Percentiles rank a stretch among this genome's conserved stretches.
Conservation (phyloP, 2,888 invertebrate genomes). For the Acrocera orbiculus region DNA sequence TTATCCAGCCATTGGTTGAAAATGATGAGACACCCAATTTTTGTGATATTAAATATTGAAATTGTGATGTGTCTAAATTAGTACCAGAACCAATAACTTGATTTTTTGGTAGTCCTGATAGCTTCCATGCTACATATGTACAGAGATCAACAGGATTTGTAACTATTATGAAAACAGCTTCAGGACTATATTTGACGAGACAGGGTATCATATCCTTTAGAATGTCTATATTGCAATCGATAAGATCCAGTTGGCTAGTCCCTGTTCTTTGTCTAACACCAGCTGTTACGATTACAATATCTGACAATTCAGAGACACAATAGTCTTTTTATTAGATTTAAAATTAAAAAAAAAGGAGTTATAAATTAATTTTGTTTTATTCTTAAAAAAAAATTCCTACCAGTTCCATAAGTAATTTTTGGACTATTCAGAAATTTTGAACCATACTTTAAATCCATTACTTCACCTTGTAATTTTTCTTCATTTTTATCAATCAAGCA, state of each 20-base stretch:
- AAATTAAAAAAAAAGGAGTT: neutral
- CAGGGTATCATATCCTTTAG: slow-evolving; percentile 69
- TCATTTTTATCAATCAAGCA: slow-evolving; percentile 65
- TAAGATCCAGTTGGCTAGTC: slow-evolving; percentile 69
- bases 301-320: too few species aligned
- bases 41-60: slow-evolving; percentile 74
- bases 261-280: slow-evolving; percentile 82
- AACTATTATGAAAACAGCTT: slow-evolving; percentile 69
- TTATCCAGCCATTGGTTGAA: slow-evolving; percentile 82
- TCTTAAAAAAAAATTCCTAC: slow-evolving; percentile 26
- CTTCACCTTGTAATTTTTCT: slow-evolving; percentile 73
- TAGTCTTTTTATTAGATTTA: neutral
- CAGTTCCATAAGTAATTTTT: slow-evolving; percentile 54
- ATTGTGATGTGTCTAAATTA: slow-evolving; percentile 80
- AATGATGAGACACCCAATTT: slow-evolving; percentile 62
- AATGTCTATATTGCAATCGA: slow-evolving; percentile 80
- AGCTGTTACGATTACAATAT: slow-evolving; percentile 70
- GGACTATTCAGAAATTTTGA: slow-evolving; percentile 66
- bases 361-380: too few species aligned
- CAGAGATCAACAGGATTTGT: slow-evolving; percentile 87
- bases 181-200: slow-evolving; percentile 52
- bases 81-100: slow-evolving; percentile 85
- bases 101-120: slow-evolving; percentile 75
- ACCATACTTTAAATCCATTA: slow-evolving; percentile 84
- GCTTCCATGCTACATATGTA: slow-evolving; percentile 85